Evolutionary conservation across 1,140 invertebrate species (phyloP).

Genomic region (Dolichoris vasculosae): DNA sequence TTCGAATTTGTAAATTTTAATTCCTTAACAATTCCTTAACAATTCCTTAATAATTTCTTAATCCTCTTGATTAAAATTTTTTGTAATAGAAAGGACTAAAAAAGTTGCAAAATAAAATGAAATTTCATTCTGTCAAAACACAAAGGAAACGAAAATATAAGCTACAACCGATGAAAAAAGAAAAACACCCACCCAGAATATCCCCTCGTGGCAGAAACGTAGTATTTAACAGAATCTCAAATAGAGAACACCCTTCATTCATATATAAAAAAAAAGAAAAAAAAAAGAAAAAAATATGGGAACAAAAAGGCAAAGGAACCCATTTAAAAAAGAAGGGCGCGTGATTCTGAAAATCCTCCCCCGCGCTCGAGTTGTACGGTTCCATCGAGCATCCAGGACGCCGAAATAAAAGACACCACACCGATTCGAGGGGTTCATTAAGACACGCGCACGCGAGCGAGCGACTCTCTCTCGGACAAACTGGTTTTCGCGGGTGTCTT

Average conservation of each 20-base stretch:
- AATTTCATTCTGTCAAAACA: neutral
- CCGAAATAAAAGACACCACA: constrained; percentile 21
- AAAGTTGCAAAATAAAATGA: constrained; percentile 1
- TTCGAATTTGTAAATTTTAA: too few species aligned
- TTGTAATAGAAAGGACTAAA: neutral
- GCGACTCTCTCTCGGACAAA: constrained; percentile 60
- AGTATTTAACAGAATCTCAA: constrained; percentile 21
- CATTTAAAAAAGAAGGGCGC: neutral
- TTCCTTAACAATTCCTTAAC: too few species aligned
- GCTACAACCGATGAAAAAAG: constrained; percentile 11
- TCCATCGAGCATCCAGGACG: too few species aligned
- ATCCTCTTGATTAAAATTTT: neutral
- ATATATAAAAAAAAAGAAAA: neutral
- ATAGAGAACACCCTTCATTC: neutral
- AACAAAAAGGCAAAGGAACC: constrained; percentile 11
- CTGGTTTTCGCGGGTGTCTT: constrained; percentile 66
- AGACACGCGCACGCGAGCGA: constrained; percentile 57
- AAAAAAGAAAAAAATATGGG: constrained; percentile 12
- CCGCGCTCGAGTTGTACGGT: neutral
- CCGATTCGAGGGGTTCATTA: constrained; percentile 61
- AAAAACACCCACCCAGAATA: neutral
- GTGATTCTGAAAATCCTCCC: constrained; percentile 25
- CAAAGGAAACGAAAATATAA: constrained; percentile 1
- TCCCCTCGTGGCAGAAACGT: neutral
- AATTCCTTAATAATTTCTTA: too few species aligned